Conservation (phyloP, 2,113 vertebrate genomes). For the Eretmochelys imbricata region DNA sequence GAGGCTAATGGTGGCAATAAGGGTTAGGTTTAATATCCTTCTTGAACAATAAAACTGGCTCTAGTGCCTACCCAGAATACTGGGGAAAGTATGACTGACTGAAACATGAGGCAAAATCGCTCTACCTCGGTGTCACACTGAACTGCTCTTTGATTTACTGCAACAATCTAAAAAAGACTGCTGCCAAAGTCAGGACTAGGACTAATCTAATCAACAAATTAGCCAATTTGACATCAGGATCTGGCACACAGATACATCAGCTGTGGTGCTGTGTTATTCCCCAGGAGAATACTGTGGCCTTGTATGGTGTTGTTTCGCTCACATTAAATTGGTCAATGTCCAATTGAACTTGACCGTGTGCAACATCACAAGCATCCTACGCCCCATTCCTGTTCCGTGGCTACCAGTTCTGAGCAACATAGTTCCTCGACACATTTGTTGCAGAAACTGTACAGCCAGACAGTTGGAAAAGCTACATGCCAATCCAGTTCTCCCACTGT, state of each 20-base stretch:
- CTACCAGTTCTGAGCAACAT: background rate
- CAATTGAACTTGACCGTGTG: background rate
- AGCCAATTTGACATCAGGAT: background rate
- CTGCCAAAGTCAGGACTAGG: background rate
- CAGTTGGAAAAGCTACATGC: background rate
- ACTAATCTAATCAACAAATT: background rate
- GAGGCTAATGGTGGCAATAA: no score
- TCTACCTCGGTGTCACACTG: background rate
- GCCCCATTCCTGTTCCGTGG: background rate
- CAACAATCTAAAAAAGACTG: background rate
- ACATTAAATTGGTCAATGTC: background rate
- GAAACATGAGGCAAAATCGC: background rate
- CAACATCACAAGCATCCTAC: background rate
- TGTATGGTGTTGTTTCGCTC: background rate
- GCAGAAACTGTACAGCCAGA: background rate
- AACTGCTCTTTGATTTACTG: background rate
- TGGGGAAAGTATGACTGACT: background rate
- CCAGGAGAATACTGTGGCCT: background rate
- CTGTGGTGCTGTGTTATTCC: background rate
- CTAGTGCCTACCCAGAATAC: no score
- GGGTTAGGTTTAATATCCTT: no score
- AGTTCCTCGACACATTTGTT: background rate
- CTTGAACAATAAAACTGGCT: no score
- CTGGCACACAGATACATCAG: background rate
- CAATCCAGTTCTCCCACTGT: background rate